These are phyloP conservation scores for Carapus acus DNA, from an alignment of 2,797 vertebrate species.

Conservation along the genomic window DNA sequence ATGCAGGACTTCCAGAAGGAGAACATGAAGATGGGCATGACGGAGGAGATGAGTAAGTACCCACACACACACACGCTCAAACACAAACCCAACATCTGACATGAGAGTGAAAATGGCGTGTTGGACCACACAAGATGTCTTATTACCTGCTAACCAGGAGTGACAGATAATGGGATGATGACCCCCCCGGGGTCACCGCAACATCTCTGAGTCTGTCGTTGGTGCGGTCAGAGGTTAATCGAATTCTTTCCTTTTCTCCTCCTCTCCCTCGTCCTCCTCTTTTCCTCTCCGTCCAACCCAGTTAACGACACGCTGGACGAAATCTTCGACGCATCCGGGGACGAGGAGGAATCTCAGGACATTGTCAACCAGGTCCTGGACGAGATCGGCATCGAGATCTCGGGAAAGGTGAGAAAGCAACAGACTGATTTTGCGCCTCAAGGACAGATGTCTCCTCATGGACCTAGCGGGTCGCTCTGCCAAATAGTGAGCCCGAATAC, in stretches of 20 bases:
- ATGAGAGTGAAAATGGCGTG: too few species aligned
- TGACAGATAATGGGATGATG: too few species aligned
- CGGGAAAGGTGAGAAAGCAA: conserved; percentile 81
- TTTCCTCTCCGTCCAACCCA: conserved; percentile 42
- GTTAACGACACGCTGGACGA: conserved; percentile 96
- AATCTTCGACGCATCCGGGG: conserved; percentile 94
- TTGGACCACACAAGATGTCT: too few species aligned
- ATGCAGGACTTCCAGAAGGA: conserved; percentile 99
- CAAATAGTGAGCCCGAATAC: too few species aligned
- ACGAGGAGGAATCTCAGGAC: conserved; percentile 96
- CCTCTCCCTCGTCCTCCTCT: conserved; percentile 5
- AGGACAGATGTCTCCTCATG: too few species aligned
- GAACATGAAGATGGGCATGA: conserved; percentile 99
- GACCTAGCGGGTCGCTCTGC: too few species aligned
- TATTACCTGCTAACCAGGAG: too few species aligned
- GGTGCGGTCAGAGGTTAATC: background rate
- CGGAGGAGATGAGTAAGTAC: conserved; percentile 93
- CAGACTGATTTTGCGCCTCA: too few species aligned
- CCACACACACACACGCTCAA: background rate
- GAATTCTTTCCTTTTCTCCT: conserved; percentile 9
- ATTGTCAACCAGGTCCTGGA: conserved; percentile 98
- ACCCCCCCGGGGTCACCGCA: too few species aligned
- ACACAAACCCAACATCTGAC: background rate
- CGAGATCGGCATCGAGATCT: conserved; percentile 98
- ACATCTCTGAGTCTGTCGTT: too few species aligned